Base-by-base conservation (phyloP, 2,113 vertebrate genomes). In the Saimiri boliviensis region DNA sequence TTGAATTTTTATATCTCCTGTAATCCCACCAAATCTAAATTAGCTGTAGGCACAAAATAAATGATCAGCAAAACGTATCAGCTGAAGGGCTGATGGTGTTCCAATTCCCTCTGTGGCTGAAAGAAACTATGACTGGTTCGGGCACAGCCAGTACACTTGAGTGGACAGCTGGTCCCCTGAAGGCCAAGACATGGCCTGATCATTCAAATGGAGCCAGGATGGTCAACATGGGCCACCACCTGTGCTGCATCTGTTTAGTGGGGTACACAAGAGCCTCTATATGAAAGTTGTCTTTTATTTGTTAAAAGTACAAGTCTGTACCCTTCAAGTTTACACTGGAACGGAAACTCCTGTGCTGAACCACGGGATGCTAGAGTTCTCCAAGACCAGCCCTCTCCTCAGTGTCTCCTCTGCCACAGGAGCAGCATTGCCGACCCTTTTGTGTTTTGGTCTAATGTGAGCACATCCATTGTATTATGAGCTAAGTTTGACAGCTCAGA, bases 391-490 rank as follows among this genome's bases (percentile, higher is more conserved):
- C 58, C 32, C 52, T 47, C 30, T 27, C 71, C 6, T 76, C 1
- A 5, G 14, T 19, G 3, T 19, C 6, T 17, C 25, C 40, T 27
- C 14, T 4, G 3, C 25, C 45, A 47, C 17, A 9, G 76, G 5
- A 47, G 30, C 90, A 42, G 23, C 1, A 4, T 10, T 25, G 14
- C 30, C 40, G 14, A 45, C 3, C 32, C 30, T 40, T 3, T 5
- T 11, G 0, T 10, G 8, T 37, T 19, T 3, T 4, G 23, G 20
- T 12, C 47, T 23, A 23, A 2, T 2, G 4, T 10, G 3, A 35
- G 13, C 9, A 8, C 1, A 1, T 27, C 47, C 52, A 1, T 1
- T 12, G 3, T 10, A 11, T 11, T 8, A 1, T 14, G 12, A 17
- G 0, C 12, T 5, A 16, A 23, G n/a, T 4, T 1, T n/a, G 81